Evolutionary conservation across 2,113 vertebrate genomes (phyloP).

Genomic region (Lanius ludovicianus): DNA sequence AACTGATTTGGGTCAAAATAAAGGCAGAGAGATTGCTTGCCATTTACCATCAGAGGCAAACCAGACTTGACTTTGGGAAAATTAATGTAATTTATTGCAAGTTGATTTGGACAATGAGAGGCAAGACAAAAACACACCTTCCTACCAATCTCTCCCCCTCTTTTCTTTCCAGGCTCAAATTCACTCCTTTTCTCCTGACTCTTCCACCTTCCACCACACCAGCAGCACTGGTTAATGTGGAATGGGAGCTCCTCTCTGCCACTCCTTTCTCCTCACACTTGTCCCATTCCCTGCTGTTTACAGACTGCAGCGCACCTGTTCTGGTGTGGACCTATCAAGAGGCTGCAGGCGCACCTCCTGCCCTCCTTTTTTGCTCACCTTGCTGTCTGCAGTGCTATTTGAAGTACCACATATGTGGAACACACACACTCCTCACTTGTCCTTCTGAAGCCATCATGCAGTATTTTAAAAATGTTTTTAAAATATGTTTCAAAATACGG

Average conservation of each 20-base stretch:
- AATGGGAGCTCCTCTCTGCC: neutral
- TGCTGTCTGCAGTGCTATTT: neutral
- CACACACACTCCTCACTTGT: neutral
- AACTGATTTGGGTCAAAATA: neutral
- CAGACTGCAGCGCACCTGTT: accelerated
- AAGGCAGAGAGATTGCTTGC: neutral
- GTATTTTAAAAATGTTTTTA: neutral
- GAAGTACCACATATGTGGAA: neutral
- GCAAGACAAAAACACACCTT: neutral
- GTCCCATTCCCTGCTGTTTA: neutral
- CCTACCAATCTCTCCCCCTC: accelerated
- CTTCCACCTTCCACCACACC: neutral
- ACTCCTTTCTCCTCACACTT: neutral
- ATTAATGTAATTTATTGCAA: neutral
- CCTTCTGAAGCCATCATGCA: neutral
- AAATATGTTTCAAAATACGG: neutral
- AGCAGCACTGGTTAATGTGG: neutral
- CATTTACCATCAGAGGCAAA: neutral
- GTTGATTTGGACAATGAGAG: neutral
- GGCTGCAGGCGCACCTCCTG: neutral
- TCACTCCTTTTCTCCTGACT: neutral
- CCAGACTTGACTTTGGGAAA: neutral
- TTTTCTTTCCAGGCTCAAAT: neutral
- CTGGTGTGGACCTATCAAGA: neutral
- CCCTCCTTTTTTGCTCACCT: neutral